phyloP scores from a whole-genome alignment of 2,113 vertebrate genomes.

The Nesogale talazaci region DNA sequence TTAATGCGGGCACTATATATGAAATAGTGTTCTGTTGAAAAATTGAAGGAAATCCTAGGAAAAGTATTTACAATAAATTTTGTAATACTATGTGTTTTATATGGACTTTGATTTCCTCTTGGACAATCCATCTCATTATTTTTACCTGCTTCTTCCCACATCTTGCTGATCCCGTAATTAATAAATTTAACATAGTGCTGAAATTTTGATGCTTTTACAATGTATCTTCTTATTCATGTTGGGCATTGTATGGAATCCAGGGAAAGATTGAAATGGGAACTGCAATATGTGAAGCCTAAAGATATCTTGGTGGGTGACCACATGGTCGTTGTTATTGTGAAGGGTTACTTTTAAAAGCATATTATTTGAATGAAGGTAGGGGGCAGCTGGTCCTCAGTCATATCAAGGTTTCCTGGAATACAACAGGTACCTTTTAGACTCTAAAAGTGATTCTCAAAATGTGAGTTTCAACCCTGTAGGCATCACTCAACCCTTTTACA shows the following conservation, averaged over 20 bases:
- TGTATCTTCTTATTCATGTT: background rate
- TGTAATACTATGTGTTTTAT: background rate
- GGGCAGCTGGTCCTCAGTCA: background rate
- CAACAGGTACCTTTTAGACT: background rate
- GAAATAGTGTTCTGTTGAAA: background rate
- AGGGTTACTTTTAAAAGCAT: background rate
- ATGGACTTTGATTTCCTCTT: background rate
- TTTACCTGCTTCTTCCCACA: background rate
- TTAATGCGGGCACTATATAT: background rate
- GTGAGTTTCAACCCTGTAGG: no score
- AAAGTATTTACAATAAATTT: background rate
- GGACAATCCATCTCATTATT: background rate
- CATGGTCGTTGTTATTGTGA: background rate
- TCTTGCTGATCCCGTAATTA: background rate
- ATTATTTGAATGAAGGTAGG: background rate
- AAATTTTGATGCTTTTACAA: background rate
- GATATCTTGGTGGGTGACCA: background rate
- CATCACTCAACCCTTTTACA: no score
- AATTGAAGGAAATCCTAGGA: background rate
- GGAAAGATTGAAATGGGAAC: background rate
- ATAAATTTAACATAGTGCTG: slow-evolving; percentile 3
- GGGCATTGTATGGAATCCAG: background rate
- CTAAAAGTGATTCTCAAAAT: no score
- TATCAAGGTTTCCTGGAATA: background rate
- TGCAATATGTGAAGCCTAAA: background rate